These are phyloP conservation scores for Apteryx owenii DNA, from an alignment of 2,113 vertebrate species.

Conservation along the genomic window DNA sequence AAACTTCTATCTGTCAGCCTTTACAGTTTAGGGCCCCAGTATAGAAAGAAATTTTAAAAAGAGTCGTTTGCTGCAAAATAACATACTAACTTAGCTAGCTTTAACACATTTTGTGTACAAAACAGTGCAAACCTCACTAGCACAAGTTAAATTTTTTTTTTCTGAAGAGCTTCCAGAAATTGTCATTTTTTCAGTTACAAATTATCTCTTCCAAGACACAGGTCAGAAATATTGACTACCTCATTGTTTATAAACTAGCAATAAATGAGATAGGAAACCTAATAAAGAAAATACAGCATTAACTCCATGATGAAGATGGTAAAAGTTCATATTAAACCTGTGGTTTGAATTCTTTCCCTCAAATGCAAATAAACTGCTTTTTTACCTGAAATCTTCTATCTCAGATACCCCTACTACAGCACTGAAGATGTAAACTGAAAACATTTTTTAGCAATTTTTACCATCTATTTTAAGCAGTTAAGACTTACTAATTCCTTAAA, in stretches of 20 bases:
- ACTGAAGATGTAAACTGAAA: rapidly evolving
- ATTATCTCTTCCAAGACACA: background rate
- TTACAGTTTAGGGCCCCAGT: background rate
- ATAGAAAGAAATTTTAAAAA: background rate
- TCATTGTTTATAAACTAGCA: background rate
- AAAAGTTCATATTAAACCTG: background rate
- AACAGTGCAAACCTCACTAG: background rate
- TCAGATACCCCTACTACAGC: background rate
- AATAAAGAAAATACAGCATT: background rate
- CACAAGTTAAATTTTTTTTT: background rate
- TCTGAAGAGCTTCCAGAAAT: background rate
- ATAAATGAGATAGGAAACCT: background rate
- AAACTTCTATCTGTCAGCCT: background rate
- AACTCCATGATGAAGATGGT: background rate
- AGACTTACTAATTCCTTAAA: background rate
- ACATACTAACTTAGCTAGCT: background rate
- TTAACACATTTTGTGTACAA: background rate
- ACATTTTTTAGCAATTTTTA: background rate
- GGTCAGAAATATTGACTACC: background rate
- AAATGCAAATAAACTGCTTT: background rate
- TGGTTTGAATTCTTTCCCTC: background rate
- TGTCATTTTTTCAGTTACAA: background rate
- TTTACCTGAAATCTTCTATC: background rate
- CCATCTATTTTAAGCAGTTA: background rate
- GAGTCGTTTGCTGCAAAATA: background rate